Evolutionary conservation across 2,888 invertebrate species (phyloP).

Genomic region (Yponomeuta malinellus): DNA sequence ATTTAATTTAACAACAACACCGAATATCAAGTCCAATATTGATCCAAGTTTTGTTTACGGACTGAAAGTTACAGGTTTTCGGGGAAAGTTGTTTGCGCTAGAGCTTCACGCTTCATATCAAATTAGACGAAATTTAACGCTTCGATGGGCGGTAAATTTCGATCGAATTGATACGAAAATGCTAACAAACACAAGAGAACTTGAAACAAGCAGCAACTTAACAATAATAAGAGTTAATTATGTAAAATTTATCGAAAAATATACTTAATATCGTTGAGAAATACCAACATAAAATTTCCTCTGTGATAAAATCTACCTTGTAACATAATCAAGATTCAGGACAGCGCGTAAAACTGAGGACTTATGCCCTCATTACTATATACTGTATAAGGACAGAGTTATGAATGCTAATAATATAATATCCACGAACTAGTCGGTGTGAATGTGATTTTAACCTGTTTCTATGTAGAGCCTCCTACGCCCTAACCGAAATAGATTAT

Average conservation of each 20-base stretch:
- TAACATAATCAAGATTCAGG: not conserved
- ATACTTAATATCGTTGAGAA: not conserved
- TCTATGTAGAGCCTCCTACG: not conserved
- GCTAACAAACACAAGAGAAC: not conserved
- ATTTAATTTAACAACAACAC: too few species aligned
- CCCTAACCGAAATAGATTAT: not conserved
- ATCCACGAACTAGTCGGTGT: not conserved
- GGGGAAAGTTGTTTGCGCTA: slow-evolving; percentile 28
- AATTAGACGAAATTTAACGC: slow-evolving; percentile 31
- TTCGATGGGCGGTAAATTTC: slow-evolving; percentile 33
- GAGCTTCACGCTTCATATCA: slow-evolving; percentile 35
- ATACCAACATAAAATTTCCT: not conserved
- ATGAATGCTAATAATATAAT: not conserved
- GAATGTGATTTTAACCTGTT: not conserved
- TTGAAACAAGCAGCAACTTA: not conserved
- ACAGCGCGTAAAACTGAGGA: not conserved
- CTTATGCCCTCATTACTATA: not conserved
- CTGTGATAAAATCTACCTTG: not conserved
- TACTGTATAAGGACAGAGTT: not conserved
- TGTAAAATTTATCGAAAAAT: not conserved
- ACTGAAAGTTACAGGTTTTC: slow-evolving; percentile 12
- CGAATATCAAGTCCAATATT: not conserved
- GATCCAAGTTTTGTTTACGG: not conserved
- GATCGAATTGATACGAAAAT: slow-evolving; percentile 29
- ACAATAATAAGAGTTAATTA: not conserved